Conservation (phyloP, 1,140 invertebrate genomes). For the Pogonognathellus flavescens region DNA sequence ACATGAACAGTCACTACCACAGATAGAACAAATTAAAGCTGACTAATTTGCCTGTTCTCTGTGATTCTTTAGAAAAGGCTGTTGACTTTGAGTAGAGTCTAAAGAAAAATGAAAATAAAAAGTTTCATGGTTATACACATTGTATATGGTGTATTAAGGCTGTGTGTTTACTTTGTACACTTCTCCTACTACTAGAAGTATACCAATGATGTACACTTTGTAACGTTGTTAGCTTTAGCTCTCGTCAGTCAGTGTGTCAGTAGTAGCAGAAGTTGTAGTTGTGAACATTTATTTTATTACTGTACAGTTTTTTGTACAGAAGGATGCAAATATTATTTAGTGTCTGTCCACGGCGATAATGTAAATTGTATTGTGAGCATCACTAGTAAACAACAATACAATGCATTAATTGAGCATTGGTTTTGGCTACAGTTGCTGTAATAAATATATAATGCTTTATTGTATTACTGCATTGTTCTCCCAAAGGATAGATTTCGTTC, state of each 20-base stretch:
- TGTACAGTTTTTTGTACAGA: background rate
- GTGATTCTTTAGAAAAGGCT: constrained; percentile 22
- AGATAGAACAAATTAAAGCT: background rate
- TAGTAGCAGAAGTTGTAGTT: too few species aligned
- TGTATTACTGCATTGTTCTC: constrained; percentile 34
- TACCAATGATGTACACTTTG: too few species aligned
- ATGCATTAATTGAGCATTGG: background rate
- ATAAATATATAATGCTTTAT: constrained; percentile 40
- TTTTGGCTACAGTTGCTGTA: constrained; percentile 31
- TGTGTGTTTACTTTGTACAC: too few species aligned
- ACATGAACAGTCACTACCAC: too few species aligned
- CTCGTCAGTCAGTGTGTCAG: background rate
- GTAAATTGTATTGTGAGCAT: background rate
- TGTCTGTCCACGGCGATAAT: background rate
- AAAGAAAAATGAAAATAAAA: constrained; percentile 46
- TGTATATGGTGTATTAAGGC: background rate
- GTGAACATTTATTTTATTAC: background rate
- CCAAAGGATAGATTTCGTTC: constrained; percentile 36
- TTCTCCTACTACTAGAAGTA: too few species aligned
- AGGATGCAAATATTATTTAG: background rate
- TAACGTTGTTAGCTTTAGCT: too few species aligned
- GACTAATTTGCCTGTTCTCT: background rate
- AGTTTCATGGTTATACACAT: constrained; percentile 29
- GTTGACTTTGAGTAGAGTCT: constrained; percentile 37
- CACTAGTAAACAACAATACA: constrained; percentile 1